These are phyloP conservation scores for Thryonomys swinderianus DNA, from an alignment of 2,113 vertebrate species.

Conservation along the genomic window DNA sequence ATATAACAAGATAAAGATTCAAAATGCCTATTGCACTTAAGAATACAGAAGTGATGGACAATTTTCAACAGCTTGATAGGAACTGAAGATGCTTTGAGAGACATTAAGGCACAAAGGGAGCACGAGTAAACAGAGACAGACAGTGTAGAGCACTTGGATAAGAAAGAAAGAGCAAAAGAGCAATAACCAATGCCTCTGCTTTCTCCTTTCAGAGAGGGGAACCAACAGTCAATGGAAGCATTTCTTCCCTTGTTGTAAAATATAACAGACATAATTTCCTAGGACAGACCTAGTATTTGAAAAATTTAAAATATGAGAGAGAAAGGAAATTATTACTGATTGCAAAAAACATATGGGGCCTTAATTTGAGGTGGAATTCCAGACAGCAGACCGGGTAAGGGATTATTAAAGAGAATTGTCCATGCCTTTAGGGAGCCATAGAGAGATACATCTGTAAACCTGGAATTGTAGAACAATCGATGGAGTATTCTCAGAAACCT, in stretches of 20 bases:
- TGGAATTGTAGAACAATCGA: not conserved
- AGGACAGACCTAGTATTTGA: not conserved
- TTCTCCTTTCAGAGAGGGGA: not conserved
- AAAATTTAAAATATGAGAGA: not conserved
- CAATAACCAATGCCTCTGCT: not conserved
- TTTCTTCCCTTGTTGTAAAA: not conserved
- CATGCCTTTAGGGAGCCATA: not conserved
- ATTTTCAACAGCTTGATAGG: not conserved
- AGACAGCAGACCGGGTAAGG: not conserved
- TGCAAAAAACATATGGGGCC: not conserved
- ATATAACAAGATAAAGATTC: not conserved
- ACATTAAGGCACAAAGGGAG: not conserved
- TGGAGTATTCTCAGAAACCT: not conserved
- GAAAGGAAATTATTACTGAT: not conserved
- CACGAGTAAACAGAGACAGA: not conserved
- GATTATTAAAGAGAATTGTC: not conserved
- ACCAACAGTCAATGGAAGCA: not conserved
- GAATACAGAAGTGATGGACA: not conserved
- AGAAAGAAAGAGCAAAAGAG: not conserved
- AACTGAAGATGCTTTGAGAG: not conserved
- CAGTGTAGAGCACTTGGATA: not conserved
- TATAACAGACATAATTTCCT: not conserved
- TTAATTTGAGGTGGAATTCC: not conserved
- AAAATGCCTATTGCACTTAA: not conserved
- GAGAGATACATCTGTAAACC: not conserved